Evolutionary conservation across 2,888 invertebrate species (phyloP), one percentile per base, ranked within the genome.

Genomic region (Copidosoma aretas): DNA sequence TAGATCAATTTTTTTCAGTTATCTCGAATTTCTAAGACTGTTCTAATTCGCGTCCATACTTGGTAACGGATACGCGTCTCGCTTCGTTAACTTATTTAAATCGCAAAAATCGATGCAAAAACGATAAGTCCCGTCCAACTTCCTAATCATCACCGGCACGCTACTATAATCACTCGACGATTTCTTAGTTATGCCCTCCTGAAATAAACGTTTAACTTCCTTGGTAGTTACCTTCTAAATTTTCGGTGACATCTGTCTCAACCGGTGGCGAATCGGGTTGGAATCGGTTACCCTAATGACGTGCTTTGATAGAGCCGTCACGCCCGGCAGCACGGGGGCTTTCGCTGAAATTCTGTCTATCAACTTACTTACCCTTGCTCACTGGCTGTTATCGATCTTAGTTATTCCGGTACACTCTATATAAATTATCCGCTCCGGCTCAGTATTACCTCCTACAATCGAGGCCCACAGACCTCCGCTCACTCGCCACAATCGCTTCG

Each of bases 61-160:
- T 0, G 74, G 80, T 0, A 81, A 46, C 0, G 79, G 78, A 73
- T 80, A 78, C 1, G 78, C 76, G 68, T 81, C 78, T 21, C 73
- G 70, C 52, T 75, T 71, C 0, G 79, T 78, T 0, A 80, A 76
- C 5, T 58, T 57, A 61, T 81, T 83, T 0, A 81, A 57, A 49
- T 76, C 75, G 5, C 80, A 61, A 41, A 72, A 78, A 61, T 81
- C 79, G 0, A 79, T 74, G 56, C 78, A 76, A 12, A 70, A 59
- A 0, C 62, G 59, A 25, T 61, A 64, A 0, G 15, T n/a, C 2
- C 54, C 58, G 14, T 65, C 54, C 0, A 62, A 25, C n/a, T 64
- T 67, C 0, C 41, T 5, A 0, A 64, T 59, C 71, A 67, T 71
- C 5, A 71, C 71, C 1, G 67, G 56, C 1, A 61, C 64, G 0